Percentiles rank a stretch among this genome's conserved stretches.
phyloP scores from a whole-genome alignment of 2,113 vertebrate species.

The Coturnix japonica region DNA sequence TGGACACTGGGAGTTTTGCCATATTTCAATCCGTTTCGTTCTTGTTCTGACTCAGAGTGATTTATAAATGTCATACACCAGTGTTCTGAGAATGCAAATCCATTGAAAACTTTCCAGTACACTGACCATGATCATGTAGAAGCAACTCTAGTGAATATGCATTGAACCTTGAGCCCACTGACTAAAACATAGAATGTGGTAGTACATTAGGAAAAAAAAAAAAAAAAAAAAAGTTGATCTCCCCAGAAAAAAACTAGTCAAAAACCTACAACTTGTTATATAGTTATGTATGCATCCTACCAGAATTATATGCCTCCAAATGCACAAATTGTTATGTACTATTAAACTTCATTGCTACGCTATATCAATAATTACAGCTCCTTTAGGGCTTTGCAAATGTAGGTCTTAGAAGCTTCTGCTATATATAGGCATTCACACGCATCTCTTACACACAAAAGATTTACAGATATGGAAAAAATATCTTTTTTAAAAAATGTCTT shows the following conservation, averaged over 20 bases:
- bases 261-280: neutral
- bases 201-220: neutral
- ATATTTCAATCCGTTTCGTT: neutral
- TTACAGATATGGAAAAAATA: neutral
- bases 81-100: neutral
- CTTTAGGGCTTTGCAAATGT: neutral
- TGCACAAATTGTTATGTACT: neutral
- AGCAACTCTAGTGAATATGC: neutral
- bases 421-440: neutral
- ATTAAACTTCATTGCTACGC: neutral
- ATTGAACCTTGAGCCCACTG: neutral
- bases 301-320: neutral
- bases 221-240: too few species aligned
- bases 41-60: neutral
- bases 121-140: rapidly evolving
- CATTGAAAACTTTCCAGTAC: neutral
- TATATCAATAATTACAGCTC: neutral
- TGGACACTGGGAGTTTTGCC: neutral
- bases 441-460: neutral
- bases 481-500: neutral
- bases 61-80: neutral
- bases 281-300: neutral
- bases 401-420: neutral
- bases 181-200: neutral
- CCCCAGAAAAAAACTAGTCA: neutral